phyloP scores from a whole-genome alignment of 2,113 vertebrate species.

The Pelecanus crispus region DNA sequence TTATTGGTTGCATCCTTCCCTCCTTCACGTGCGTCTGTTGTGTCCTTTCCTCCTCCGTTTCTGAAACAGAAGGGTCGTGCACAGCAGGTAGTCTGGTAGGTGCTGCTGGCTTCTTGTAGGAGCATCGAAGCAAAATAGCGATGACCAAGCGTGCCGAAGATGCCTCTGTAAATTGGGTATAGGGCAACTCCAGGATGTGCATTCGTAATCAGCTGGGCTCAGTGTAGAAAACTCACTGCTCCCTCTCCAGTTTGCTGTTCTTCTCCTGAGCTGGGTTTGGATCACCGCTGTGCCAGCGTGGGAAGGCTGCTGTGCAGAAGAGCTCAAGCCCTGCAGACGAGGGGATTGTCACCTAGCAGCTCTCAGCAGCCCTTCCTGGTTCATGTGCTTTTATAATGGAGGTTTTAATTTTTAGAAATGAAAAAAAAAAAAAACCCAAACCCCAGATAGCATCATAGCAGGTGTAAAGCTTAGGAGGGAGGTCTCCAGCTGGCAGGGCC shows the following conservation, averaged over 20 bases:
- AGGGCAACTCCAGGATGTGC: background rate
- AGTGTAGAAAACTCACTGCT: no score
- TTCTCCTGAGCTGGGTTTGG: background rate
- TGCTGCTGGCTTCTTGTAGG: background rate
- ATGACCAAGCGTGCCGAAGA: no score
- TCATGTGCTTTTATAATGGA: background rate
- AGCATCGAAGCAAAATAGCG: no score
- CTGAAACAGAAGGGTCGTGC: background rate
- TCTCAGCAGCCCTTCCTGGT: background rate
- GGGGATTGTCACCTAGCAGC: background rate
- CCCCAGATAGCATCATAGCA: background rate
- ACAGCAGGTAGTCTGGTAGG: background rate
- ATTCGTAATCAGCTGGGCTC: background rate
- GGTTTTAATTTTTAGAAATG: background rate
- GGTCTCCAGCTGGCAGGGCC: background rate
- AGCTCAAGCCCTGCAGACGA: background rate
- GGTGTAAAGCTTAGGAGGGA: no score
- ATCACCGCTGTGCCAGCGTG: background rate
- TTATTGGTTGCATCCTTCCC: background rate
- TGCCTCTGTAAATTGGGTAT: no score
- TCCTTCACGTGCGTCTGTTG: background rate
- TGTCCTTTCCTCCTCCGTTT: background rate
- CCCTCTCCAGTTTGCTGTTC: background rate
- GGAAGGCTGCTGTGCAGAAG: background rate
- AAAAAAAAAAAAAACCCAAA: no score